Evolutionary conservation across 2,888 invertebrate species (phyloP).

Genomic region (Steinernema hermaphroditum): DNA sequence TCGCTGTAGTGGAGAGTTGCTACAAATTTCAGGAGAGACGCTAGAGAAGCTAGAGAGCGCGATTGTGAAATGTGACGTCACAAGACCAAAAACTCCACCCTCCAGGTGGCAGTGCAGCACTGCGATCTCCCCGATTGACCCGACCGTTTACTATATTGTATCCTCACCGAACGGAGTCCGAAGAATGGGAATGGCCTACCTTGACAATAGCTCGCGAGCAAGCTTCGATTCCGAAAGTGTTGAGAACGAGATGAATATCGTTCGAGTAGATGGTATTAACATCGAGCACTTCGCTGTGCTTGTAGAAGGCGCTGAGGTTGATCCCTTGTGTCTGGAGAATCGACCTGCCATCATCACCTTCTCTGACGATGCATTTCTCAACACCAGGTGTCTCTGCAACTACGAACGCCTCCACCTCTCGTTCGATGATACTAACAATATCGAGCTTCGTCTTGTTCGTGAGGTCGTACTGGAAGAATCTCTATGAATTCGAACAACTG

Average conservation of each 20-base stretch:
- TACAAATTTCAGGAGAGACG: neutral
- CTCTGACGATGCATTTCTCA: slow-evolving; percentile 80
- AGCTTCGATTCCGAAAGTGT: slow-evolving; percentile 94
- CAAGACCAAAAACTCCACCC: slow-evolving; percentile 21
- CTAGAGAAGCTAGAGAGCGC: slow-evolving; percentile 5
- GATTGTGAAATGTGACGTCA: slow-evolving; percentile 13
- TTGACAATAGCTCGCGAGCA: slow-evolving; percentile 85
- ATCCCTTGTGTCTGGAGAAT: slow-evolving; percentile 91
- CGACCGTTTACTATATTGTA: neutral
- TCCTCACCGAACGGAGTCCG: too few species aligned
- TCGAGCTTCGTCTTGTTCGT: slow-evolving; percentile 75
- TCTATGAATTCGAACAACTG: neutral
- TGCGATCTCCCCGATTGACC: neutral
- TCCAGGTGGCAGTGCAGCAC: neutral
- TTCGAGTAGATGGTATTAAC: slow-evolving; percentile 76
- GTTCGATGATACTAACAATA: slow-evolving; percentile 76
- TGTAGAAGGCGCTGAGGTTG: slow-evolving; percentile 87
- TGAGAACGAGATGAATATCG: slow-evolving; percentile 81
- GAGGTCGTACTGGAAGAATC: slow-evolving; percentile 68
- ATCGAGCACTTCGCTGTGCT: slow-evolving; percentile 78
- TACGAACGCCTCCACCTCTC: slow-evolving; percentile 72
- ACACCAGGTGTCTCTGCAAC: slow-evolving; percentile 79
- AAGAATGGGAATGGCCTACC: slow-evolving; percentile 69
- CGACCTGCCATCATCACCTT: slow-evolving; percentile 67
- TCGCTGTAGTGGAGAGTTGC: neutral